A percentile compares a stretch with the other conserved stretches of the same genome.
Conservation (phyloP, 2,797 vertebrate species). For the Sarcoramphus papa region DNA sequence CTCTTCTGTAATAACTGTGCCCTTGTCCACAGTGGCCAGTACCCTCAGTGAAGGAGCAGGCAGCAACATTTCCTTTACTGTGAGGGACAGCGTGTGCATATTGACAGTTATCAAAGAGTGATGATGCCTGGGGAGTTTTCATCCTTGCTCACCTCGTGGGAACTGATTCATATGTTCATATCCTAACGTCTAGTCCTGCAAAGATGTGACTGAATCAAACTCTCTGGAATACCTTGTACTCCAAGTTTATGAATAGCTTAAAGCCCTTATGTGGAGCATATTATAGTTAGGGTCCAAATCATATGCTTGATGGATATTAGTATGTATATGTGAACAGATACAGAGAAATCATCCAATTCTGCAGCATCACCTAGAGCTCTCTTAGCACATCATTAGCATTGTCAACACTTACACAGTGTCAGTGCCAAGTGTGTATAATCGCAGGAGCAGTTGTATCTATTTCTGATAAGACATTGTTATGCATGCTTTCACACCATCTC, state of each 20-base stretch:
- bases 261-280: not conserved
- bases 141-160: not conserved
- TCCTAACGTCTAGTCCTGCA: not conserved
- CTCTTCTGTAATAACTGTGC: not conserved
- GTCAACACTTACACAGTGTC: not conserved
- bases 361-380: not conserved
- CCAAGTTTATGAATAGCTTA: not conserved
- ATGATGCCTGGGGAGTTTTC: not conserved
- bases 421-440: not conserved
- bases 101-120: not conserved
- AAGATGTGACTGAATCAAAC: not conserved
- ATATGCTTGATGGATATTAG: not conserved
- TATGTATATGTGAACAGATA: not conserved
- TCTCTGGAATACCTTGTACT: not conserved
- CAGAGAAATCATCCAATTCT: not conserved
- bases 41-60: not conserved
- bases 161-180: not conserved
- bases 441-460: not conserved
- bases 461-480: not conserved
- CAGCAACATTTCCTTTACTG: not conserved
- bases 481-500: not conserved
- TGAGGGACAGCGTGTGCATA: not conserved
- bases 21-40: not conserved
- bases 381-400: conserved; percentile 1
- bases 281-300: not conserved